These are phyloP conservation scores for Dexiosoma caninum DNA, from an alignment of 2,888 invertebrate genomes.

Conservation along the genomic window DNA sequence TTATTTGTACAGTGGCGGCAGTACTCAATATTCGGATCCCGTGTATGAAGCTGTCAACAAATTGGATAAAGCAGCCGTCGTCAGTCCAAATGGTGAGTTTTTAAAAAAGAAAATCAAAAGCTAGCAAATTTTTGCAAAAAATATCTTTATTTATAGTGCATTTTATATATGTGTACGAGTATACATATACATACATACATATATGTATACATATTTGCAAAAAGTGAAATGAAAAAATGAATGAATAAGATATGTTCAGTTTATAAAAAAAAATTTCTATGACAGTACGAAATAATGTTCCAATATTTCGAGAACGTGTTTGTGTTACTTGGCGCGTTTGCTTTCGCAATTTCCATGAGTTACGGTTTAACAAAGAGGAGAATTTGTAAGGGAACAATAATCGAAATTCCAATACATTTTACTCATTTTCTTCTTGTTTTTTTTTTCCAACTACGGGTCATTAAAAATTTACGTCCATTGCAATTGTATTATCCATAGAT, in stretches of 20 bases:
- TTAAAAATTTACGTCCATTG: no score
- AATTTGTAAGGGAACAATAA: slow-evolving; percentile 31
- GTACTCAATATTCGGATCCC: slow-evolving; percentile 83
- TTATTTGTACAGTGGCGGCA: slow-evolving; percentile 83
- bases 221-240: neutral
- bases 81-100: slow-evolving; percentile 77
- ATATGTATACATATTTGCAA: neutral
- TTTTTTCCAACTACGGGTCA: no score
- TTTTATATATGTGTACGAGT: neutral
- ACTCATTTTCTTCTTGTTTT: no score
- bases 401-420: no score
- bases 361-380: slow-evolving; percentile 1
- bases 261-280: neutral
- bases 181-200: neutral
- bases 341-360: neutral
- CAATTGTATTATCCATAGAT: no score
- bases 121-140: neutral
- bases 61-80: slow-evolving; percentile 79
- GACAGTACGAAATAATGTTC: neutral
- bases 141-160: no score
- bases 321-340: neutral
- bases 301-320: slow-evolving; percentile 8
- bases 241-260: no score
- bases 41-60: slow-evolving; percentile 84
- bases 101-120: neutral